phyloP scores from a whole-genome alignment of 2,113 vertebrate genomes.

The Oryzias curvinotus region DNA sequence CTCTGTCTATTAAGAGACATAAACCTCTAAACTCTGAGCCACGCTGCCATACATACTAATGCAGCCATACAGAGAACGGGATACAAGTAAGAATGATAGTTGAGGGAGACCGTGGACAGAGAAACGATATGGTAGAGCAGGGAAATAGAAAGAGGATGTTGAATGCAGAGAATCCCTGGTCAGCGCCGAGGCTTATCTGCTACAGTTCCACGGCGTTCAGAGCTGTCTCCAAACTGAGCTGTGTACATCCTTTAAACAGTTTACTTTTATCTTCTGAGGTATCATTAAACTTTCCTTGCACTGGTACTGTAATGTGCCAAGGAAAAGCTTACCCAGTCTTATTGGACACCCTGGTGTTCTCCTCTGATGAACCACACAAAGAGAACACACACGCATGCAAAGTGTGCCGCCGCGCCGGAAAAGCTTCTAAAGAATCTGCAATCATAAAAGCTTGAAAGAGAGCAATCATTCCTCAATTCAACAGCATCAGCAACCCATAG shows the following conservation, averaged over 20 bases:
- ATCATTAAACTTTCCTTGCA: constrained; percentile 37
- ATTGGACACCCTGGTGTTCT: constrained; percentile 45
- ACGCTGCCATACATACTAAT: constrained; percentile 71
- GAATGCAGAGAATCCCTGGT: constrained; percentile 37
- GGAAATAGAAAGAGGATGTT: constrained; percentile 36
- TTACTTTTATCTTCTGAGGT: constrained; percentile 27
- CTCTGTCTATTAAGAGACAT: constrained; percentile 75
- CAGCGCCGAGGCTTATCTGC: constrained; percentile 52
- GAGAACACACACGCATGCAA: constrained; percentile 16
- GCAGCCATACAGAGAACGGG: constrained; percentile 40
- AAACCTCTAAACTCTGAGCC: constrained; percentile 71
- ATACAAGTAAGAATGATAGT: constrained; percentile 49
- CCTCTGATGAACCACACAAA: constrained; percentile 26
- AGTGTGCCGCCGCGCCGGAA: constrained; percentile 11
- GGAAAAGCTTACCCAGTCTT: constrained; percentile 48
- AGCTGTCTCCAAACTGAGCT: constrained; percentile 33
- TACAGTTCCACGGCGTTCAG: constrained; percentile 43
- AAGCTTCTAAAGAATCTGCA: constrained; percentile 38
- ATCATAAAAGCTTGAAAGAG: constrained; percentile 46
- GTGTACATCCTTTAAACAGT: constrained; percentile 9
- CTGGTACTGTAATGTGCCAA: constrained; percentile 24
- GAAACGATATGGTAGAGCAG: constrained; percentile 34
- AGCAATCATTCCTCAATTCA: constrained; percentile 54
- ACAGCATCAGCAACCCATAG: constrained; percentile 36
- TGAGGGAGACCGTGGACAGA: constrained; percentile 27